phyloP scores from a whole-genome alignment of 2,888 invertebrate species.

The Eudemis profundana region DNA sequence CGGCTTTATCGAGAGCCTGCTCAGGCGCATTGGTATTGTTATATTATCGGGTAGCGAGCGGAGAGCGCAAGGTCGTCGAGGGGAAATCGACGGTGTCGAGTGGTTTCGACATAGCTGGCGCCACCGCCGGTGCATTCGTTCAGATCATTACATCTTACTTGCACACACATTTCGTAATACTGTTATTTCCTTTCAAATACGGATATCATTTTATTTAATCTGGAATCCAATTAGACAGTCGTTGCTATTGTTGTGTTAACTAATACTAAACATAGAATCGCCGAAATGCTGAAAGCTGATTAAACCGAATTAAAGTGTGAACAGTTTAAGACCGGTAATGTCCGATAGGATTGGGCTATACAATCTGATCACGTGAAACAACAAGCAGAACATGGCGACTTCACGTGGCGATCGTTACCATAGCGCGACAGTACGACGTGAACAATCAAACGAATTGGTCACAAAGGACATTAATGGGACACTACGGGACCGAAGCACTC shows the following conservation, averaged over 20 bases:
- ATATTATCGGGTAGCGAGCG: conserved; percentile 62
- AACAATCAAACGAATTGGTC: conserved; percentile 64
- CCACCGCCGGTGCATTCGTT: conserved; percentile 57
- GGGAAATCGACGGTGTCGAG: conserved; percentile 74
- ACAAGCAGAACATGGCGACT: conserved; percentile 49
- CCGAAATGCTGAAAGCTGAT: not conserved
- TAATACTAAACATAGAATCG: not conserved
- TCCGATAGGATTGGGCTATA: conserved; percentile 46
- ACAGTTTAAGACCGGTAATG: conserved; percentile 36
- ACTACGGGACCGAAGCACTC: conserved; percentile 60
- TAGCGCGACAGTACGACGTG: conserved; percentile 48
- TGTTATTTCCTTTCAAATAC: conserved; percentile 62
- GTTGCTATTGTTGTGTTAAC: conserved; percentile 9
- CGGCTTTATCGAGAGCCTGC: conserved; percentile 57
- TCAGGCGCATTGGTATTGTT: conserved; percentile 61
- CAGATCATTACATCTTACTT: conserved; percentile 67
- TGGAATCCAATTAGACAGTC: conserved; percentile 44
- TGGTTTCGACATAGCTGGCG: conserved; percentile 71
- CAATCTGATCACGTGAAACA: conserved; percentile 50
- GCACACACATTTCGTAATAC: conserved; percentile 70
- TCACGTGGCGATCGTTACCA: conserved; percentile 50
- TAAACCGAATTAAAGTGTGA: conserved; percentile 3
- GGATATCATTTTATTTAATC: conserved; percentile 43
- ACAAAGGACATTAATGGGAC: conserved; percentile 70
- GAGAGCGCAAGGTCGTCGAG: conserved; percentile 79